Percentiles rank a stretch among this genome's conserved stretches.
These are phyloP conservation scores for Pseudolaguvia tuberculata DNA, from an alignment of 2,113 vertebrate genomes.

Conservation along the genomic window DNA sequence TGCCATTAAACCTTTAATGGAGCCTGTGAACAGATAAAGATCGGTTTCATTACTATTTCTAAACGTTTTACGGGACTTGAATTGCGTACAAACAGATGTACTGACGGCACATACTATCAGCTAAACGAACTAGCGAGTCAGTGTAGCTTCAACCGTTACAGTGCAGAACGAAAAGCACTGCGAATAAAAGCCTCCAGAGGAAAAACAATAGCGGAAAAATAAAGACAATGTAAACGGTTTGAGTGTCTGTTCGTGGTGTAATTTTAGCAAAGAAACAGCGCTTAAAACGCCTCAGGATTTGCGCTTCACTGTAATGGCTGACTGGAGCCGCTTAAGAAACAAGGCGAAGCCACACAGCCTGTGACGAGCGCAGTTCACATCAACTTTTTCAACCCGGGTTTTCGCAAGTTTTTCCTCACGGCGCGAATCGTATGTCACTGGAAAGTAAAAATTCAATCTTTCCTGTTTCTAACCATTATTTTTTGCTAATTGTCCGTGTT, in stretches of 20 bases:
- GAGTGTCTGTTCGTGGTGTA: neutral
- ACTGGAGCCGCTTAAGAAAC: slow-evolving; percentile 82
- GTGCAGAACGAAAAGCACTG: slow-evolving; percentile 65
- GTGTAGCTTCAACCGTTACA: slow-evolving; percentile 65
- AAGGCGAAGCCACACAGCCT: slow-evolving; percentile 67
- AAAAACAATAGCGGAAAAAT: slow-evolving; percentile 31
- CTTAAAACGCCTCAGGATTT: slow-evolving; percentile 58
- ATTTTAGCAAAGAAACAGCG: slow-evolving; percentile 17
- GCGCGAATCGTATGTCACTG: slow-evolving; percentile 56
- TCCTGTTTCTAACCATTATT: slow-evolving; percentile 50
- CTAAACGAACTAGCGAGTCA: slow-evolving; percentile 36
- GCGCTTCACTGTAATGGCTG: slow-evolving; percentile 88
- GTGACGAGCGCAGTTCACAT: slow-evolving; percentile 77
- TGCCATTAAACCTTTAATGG: slow-evolving; percentile 33
- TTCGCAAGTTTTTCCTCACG: slow-evolving; percentile 52
- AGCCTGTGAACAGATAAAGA: slow-evolving; percentile 45
- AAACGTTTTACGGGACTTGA: slow-evolving; percentile 50
- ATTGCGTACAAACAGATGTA: slow-evolving; percentile 54
- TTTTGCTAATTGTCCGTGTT: slow-evolving; percentile 56
- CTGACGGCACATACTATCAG: slow-evolving; percentile 36
- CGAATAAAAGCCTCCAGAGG: slow-evolving; percentile 58
- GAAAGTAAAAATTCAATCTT: slow-evolving; percentile 62
- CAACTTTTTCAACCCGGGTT: slow-evolving; percentile 79
- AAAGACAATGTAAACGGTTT: slow-evolving; percentile 7
- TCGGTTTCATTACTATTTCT: slow-evolving; percentile 57